A percentile compares a stretch with the other conserved stretches of the same genome.
Conservation (phyloP, 2,797 vertebrate species). For the Neopelma chrysocephalum region DNA sequence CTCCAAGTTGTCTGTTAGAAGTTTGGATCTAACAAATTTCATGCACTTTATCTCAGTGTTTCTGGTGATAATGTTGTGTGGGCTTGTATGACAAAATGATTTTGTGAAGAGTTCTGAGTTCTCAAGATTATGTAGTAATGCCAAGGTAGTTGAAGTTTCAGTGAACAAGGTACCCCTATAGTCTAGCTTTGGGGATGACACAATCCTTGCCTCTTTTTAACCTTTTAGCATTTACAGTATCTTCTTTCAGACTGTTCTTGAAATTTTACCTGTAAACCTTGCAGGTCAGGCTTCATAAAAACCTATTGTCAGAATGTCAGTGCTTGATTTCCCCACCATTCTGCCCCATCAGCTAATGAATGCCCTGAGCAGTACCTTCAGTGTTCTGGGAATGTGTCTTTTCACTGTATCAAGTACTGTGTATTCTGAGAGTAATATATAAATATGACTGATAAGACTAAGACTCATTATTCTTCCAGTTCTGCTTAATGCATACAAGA, state of each 20-base stretch:
- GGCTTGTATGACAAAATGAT: neutral
- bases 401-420: neutral
- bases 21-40: neutral
- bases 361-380: neutral
- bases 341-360: neutral
- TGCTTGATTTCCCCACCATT: neutral
- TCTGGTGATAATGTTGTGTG: neutral
- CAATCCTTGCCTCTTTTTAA: neutral
- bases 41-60: neutral
- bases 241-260: neutral
- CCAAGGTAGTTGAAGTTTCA: neutral
- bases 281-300: neutral
- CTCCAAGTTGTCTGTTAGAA: neutral
- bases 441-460: neutral
- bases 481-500: neutral
- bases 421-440: neutral
- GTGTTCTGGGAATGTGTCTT: neutral
- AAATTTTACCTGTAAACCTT: neutral
- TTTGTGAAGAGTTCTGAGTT: neutral
- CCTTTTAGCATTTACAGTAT: neutral
- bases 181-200: neutral
- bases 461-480: neutral
- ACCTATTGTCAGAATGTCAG: neutral
- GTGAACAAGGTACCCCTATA: neutral
- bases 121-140: neutral